Evolutionary conservation across 2,888 invertebrate species (phyloP).

Genomic region (Silvanus unidentatus): DNA sequence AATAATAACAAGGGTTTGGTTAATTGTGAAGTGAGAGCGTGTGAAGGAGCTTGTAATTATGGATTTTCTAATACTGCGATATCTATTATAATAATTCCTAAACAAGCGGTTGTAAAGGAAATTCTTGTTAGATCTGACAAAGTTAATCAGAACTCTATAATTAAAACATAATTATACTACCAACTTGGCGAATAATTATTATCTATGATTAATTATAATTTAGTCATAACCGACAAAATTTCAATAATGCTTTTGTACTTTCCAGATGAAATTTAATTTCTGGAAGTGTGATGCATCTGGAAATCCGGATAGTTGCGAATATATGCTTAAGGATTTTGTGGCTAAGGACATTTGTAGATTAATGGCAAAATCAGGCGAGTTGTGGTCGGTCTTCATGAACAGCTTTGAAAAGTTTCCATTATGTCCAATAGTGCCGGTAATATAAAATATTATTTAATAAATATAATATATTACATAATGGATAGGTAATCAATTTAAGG

Average conservation of each 20-base stretch:
- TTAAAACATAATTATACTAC: slow-evolving; percentile 34
- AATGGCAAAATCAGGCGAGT: slow-evolving; percentile 26
- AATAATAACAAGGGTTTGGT: too few relatives aligned
- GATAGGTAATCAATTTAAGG: slow-evolving; percentile 9
- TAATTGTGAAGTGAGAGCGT: too few relatives aligned
- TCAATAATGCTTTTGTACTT: slow-evolving; percentile 7
- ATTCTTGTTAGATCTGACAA: too few relatives aligned
- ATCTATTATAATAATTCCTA: too few relatives aligned
- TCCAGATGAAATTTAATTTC: slow-evolving; percentile 29
- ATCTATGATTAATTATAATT: slow-evolving; percentile 32
- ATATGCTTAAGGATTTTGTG: slow-evolving; percentile 30
- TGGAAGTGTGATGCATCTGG: slow-evolving; percentile 34
- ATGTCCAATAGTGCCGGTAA: slow-evolving; percentile 36
- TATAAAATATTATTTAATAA: slow-evolving; percentile 6
- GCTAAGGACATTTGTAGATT: slow-evolving; percentile 28
- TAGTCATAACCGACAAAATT: slow-evolving; percentile 8
- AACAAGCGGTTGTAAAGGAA: too few relatives aligned
- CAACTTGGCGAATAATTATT: neutral
- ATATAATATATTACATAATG: too few relatives aligned
- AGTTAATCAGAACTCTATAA: slow-evolving; percentile 35
- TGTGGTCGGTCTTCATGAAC: slow-evolving; percentile 30
- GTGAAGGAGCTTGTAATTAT: too few relatives aligned
- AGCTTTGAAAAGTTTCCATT: slow-evolving; percentile 23
- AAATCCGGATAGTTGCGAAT: slow-evolving; percentile 35
- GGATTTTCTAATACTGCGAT: too few relatives aligned